These are phyloP conservation scores for Labia minor DNA, from an alignment of 2,888 invertebrate genomes.

Conservation along the genomic window DNA sequence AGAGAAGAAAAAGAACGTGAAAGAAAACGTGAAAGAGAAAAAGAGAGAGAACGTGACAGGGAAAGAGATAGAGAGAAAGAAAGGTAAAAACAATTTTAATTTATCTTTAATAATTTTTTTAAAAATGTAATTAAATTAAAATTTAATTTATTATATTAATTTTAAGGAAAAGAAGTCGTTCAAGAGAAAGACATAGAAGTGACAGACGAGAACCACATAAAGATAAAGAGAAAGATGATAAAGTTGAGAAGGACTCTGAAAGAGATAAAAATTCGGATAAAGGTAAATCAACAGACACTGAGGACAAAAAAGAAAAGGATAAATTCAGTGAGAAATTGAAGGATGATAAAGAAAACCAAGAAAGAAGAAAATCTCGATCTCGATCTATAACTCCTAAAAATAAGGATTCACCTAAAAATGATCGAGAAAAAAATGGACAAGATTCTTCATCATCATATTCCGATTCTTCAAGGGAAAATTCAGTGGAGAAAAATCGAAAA, in stretches of 20 bases:
- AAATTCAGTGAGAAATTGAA: conserved; percentile 32
- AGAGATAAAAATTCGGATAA: neutral
- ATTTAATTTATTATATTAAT: conserved; percentile 14
- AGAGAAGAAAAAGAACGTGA: conserved; percentile 33
- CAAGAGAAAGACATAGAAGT: conserved; percentile 37
- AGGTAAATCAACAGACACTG: conserved; percentile 23
- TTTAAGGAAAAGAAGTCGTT: conserved; percentile 38
- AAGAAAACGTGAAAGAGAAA: conserved; percentile 29
- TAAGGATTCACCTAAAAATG: conserved; percentile 18
- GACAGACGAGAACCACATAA: conserved; percentile 14
- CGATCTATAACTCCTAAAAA: neutral
- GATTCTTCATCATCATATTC: neutral
- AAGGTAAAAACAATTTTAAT: neutral
- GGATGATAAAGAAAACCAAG: conserved; percentile 25
- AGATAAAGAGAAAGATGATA: conserved; percentile 23
- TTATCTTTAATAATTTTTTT: no score
- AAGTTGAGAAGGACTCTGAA: conserved; percentile 26
- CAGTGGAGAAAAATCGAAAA: neutral
- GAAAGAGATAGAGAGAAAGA: conserved; percentile 33
- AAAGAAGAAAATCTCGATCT: conserved; percentile 17
- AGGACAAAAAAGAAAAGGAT: conserved; percentile 31
- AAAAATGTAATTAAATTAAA: no score
- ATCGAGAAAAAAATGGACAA: neutral
- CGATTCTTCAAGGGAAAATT: neutral
- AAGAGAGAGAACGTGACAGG: conserved; percentile 28